Base-by-base conservation (phyloP, 2,797 vertebrate species). In the Champsocephalus gunnari region DNA sequence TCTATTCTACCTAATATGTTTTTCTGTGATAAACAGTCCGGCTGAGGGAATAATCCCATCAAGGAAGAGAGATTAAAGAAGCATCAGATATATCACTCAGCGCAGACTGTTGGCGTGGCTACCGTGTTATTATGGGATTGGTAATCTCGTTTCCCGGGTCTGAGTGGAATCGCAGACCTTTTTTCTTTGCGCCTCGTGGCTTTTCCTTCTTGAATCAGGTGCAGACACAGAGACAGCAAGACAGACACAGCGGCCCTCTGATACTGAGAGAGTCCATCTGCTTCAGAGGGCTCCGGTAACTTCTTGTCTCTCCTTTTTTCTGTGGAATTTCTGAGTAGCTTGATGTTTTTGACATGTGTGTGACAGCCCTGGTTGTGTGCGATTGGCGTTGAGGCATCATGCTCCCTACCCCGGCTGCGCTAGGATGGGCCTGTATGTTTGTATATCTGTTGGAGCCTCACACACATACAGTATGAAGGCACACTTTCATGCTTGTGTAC, bases 301-400 rank as follows among this genome's bases (percentile, higher is more conserved):
- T 87, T 88, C 90, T 83, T 92, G 91, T 92, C 66, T 91, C 77
- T 84, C 58, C 75, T 82, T 89, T 90, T 45, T 94, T 88, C 87
- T 86, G 92, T 93, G 95, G 92, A 96, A 97, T 97, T 95, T 96
- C 92, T 92, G 95, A 96, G 92, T 77, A 82, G 92, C 93, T 95
- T 96, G 97, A 96, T 96, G 93, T 90, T 95, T 97, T 95, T 97
- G 96, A 96, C 96, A 96, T 87, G 80, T 91, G 92, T 83, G 92
- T 97, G 96, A 96, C 96, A 95, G 95, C 90, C 89, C 78, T 79
- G 80, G 91, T 84, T 89, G 93, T 91, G 86, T 93, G 94, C 88
- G 92, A 94, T 92, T 90, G 89, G 92, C 93, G 92, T 90, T 85
- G 91, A 91, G 81, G 93, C 89, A 82, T 92, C 66, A 67, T 82